These are phyloP conservation scores for Diglossa brunneiventris DNA, from an alignment of 2,113 vertebrate species.

Conservation along the genomic window DNA sequence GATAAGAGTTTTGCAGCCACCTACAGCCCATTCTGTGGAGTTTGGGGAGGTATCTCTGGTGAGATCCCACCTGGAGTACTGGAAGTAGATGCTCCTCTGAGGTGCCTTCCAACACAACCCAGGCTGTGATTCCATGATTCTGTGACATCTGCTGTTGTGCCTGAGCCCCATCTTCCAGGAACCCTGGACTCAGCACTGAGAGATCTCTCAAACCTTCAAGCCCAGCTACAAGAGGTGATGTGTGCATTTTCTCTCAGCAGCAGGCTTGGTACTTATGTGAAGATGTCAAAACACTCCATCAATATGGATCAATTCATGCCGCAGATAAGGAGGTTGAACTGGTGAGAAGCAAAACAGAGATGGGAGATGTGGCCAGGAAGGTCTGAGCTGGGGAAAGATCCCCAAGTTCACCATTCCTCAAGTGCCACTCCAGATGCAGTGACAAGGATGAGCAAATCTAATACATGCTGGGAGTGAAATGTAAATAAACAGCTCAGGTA, in stretches of 20 bases:
- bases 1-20: not conserved
- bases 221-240: not conserved
- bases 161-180: not conserved
- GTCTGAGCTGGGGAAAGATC: not conserved
- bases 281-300: not conserved
- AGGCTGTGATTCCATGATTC: not conserved
- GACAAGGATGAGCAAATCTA: not conserved
- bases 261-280: not conserved
- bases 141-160: rapidly evolving
- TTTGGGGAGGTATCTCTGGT: not conserved
- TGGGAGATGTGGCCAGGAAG: not conserved
- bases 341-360: not conserved
- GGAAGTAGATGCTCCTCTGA: not conserved
- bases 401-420: not conserved
- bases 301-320: not conserved
- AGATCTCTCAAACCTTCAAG: not conserved
- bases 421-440: not conserved
- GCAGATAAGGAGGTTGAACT: not conserved
- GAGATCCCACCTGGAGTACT: not conserved
- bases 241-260: not conserved
- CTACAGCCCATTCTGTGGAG: not conserved
- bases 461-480: not conserved
- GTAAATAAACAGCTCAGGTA: conserved; percentile 8
- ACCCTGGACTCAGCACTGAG: not conserved
- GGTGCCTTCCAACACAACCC: not conserved